Base-by-base conservation (phyloP, 2,113 vertebrate genomes). In the Bos javanicus region DNA sequence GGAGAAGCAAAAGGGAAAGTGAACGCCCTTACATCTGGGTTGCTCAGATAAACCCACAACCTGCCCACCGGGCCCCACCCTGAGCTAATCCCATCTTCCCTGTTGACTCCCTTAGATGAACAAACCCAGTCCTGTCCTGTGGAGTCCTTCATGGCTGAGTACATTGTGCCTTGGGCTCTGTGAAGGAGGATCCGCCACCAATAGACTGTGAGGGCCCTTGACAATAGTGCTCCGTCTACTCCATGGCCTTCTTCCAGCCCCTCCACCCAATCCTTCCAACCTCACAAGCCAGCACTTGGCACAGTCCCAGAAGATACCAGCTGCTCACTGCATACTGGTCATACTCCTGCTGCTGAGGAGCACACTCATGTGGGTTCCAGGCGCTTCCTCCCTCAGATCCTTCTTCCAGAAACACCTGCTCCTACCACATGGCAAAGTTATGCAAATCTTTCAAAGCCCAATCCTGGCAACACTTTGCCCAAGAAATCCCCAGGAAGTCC, bases 321-420 rank as follows among this genome's bases (percentile, higher is more conserved):
- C 0, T 14, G 57, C 16, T 15, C 28, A 4, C 3, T 11, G 43
- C 6, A 2, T 2, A 13, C 46, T 28, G 17, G 28, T 17, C 10
- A 4, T 2, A 25, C 7, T 10, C 7, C 57, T 30, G 1, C 30
- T 7, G 0, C 0, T 16, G 23, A 33, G n/a, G 7, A 16, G 5
- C 23, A 1, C 4, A 0, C 1, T 4, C 6, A 10, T 1, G 7
- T 0, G 1, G 1, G 57, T n/a, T 46, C 88, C 11, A 46, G 64
- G 16, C 0, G 2, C 36, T 15, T 33, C 19, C 10, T 30, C 11
- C 2, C 5, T 0, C 13, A 10, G 36, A 12, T n/a, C 43, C 30
- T 43, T 16, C 50, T 7, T 2, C 39, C 80, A 39, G 30, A 23
- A 78, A 7, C 15, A 11, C 3, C 12, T 13, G 71, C 43, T 78